Conservation (phyloP, 1,140 invertebrate genomes). For the Euwallacea fornicatus region DNA sequence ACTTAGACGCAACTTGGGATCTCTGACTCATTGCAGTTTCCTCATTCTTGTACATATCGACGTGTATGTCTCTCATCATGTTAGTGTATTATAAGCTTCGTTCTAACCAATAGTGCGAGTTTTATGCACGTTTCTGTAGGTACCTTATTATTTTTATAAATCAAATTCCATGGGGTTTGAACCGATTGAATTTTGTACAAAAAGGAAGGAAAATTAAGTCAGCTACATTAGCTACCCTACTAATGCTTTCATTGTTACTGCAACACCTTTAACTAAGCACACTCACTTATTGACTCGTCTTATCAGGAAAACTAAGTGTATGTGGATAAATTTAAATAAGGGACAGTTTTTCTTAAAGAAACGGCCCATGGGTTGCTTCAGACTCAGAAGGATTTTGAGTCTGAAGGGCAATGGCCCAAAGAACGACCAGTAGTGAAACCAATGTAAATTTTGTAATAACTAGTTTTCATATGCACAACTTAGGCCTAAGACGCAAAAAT, state of each 20-base stretch:
- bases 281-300: neutral
- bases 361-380: neutral
- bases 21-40: slow-evolving; percentile 3
- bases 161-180: neutral
- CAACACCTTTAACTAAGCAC: neutral
- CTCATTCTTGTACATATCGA: slow-evolving; percentile 24
- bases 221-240: neutral
- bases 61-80: neutral
- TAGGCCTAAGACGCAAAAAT: slow-evolving; percentile 6
- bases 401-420: neutral
- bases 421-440: slow-evolving; percentile 25
- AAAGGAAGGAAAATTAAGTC: no score
- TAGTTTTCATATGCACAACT: slow-evolving; percentile 30
- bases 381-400: neutral
- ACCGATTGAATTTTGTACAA: no score
- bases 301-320: neutral
- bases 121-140: slow-evolving; percentile 7
- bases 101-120: neutral
- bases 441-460: slow-evolving; percentile 48
- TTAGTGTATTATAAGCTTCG: neutral
- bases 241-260: neutral
- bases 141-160: slow-evolving; percentile 2
- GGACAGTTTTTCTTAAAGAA: neutral
- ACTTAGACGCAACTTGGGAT: slow-evolving; percentile 8
- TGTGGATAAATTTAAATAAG: neutral